Evolutionary conservation across 2,113 vertebrate species (phyloP).

Genomic region (Riparia riparia): DNA sequence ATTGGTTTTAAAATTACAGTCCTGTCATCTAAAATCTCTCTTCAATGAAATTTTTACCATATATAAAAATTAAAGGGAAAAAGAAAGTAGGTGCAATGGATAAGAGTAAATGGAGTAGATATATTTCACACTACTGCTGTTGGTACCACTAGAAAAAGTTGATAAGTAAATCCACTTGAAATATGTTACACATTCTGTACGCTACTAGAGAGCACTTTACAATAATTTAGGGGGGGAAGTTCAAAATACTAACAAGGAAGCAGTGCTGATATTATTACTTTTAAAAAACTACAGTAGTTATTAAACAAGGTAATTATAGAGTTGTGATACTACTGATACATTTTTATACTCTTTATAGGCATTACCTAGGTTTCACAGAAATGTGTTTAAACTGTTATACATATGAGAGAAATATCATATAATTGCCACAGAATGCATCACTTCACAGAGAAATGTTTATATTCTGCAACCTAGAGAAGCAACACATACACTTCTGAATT

Average conservation of each 20-base stretch:
- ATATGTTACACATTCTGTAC: slow-evolving; percentile 67
- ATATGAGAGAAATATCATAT: background rate
- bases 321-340: background rate
- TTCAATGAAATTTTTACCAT: slow-evolving; percentile 97
- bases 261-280: background rate
- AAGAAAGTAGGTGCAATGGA: slow-evolving; percentile 79
- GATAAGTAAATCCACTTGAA: slow-evolving; percentile 79
- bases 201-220: slow-evolving; percentile 49
- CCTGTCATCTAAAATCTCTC: slow-evolving; percentile 97
- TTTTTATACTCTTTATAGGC: background rate
- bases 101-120: slow-evolving; percentile 83
- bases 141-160: slow-evolving; percentile 76
- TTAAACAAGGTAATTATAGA: slow-evolving; percentile 17
- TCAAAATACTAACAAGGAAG: slow-evolving; percentile 51
- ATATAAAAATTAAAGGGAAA: slow-evolving; percentile 96
- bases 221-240: slow-evolving; percentile 15
- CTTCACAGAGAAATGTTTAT: background rate
- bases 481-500: background rate
- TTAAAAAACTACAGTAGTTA: background rate
- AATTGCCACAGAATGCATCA: background rate
- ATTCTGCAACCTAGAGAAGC: background rate
- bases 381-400: background rate
- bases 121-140: slow-evolving; percentile 76
- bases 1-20: slow-evolving; percentile 97
- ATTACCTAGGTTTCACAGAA: background rate